These are phyloP conservation scores for Cyclopterus lumpus DNA, from an alignment of 2,797 vertebrate species.

Conservation along the genomic window DNA sequence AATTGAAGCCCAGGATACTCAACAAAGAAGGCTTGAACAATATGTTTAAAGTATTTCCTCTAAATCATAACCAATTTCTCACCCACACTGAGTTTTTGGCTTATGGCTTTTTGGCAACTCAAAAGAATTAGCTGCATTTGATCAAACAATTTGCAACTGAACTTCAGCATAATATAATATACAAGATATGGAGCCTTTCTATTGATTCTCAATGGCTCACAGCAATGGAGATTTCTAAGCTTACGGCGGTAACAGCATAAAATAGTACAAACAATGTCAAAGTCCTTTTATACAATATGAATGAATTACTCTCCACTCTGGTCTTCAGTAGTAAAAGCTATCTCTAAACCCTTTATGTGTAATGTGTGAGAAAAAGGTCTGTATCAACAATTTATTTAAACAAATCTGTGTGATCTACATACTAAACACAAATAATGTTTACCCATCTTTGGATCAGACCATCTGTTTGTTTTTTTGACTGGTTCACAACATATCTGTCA, in stretches of 20 bases:
- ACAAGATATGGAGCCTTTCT: too few relatives aligned
- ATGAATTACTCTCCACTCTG: background rate
- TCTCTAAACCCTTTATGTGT: background rate
- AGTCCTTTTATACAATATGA: background rate
- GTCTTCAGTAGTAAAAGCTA: background rate
- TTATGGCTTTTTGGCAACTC: conserved; percentile 8
- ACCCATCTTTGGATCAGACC: background rate
- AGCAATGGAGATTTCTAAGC: too few relatives aligned
- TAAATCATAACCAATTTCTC: conserved; percentile 21
- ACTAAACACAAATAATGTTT: background rate
- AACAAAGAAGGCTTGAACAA: conserved; percentile 18
- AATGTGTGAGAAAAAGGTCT: background rate
- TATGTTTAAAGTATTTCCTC: conserved; percentile 23
- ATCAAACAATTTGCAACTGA: background rate
- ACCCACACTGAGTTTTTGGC: conserved; percentile 17
- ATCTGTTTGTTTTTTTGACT: background rate
- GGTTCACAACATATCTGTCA: background rate
- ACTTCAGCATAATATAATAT: background rate
- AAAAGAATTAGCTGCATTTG: background rate
- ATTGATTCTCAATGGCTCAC: too few relatives aligned
- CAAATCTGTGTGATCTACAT: background rate
- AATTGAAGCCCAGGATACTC: conserved; percentile 7
- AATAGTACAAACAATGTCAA: too few relatives aligned
- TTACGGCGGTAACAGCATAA: too few relatives aligned
- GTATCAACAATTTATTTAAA: background rate